Evolutionary conservation across 2,113 vertebrate genomes (phyloP), one percentile per base, ranked within the genome.

Genomic region (Pontoporia blainvillei): DNA sequence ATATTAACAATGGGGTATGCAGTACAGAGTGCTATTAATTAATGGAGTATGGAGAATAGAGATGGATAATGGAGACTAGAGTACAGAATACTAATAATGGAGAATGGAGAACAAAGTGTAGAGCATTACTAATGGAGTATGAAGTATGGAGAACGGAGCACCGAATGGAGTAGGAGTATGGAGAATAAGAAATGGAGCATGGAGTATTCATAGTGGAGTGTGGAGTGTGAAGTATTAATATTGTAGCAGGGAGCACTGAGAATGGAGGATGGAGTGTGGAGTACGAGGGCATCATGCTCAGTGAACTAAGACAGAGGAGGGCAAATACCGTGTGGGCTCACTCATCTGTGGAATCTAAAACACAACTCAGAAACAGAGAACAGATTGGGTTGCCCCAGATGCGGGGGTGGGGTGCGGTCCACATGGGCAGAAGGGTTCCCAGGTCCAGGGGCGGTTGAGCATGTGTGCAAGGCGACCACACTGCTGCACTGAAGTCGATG

Each of bases 191-290:
- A 2, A 27, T 0, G 36, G 34, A 27, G 44, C n/a, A 0, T 7
- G 13, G 14, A 10, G 31, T 2, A 6, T 49, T 0, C 14, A 49
- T 13, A 2, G 10, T 1, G 61, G 61, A 0, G 20, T 8, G 4
- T 17, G 59, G 61, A 25, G 61, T 1, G 4, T 2, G n/a, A 39
- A 87, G 0, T 18, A 17, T 34, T n/a, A 18, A n/a, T 8, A 34
- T 9, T 36, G 31, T 3, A 44, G 5, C 18, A 6, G 76, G 3
- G 6, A 2, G 1, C 4, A 34, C 0, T 86, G 52, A 69, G 18
- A 85, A 46, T 66, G 13, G 34, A 81, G 44, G 1, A 76, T 25
- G 36, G 73, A 57, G 21, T 6, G 64, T 17, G 6, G 7, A 12
- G 20, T 0, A 34, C 39, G 31, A 31, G 41, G 41, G 23, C 41